Evolutionary conservation across 64 coral and sea anemone species (phyloP).

Genomic region (Platygyra sinensis): DNA sequence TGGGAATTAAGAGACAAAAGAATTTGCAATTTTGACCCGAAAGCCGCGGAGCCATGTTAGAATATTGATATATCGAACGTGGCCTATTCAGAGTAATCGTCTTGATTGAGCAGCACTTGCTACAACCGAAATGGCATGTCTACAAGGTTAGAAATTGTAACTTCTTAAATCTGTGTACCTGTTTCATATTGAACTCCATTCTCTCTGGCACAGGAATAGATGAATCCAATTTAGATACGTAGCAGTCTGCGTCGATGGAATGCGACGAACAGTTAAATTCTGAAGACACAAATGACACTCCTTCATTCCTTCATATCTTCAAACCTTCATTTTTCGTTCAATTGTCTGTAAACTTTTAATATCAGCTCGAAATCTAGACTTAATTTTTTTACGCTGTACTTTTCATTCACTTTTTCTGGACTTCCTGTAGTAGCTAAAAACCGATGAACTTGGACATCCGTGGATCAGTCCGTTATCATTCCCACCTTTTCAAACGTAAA

Average conservation of each 20-base stretch:
- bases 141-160: not conserved
- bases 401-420: too few relatives aligned
- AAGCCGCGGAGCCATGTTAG: too few relatives aligned
- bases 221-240: conserved; percentile 2
- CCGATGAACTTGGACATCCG: not conserved
- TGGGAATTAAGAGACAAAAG: too few relatives aligned
- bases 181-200: not conserved
- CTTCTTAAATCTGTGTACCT: not conserved
- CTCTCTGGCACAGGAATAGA: not conserved
- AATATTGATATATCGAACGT: too few relatives aligned
- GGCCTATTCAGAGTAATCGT: too few relatives aligned
- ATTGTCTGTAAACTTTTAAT: too few relatives aligned
- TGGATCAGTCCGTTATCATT: not conserved
- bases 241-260: not conserved
- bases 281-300: not conserved
- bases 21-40: too few relatives aligned
- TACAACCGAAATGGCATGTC: not conserved
- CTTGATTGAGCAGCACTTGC: not conserved
- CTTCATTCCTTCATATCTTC: too few relatives aligned
- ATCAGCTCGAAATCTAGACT: too few relatives aligned
- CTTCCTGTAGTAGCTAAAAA: too few relatives aligned
- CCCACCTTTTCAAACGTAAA: not conserved
- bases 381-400: too few relatives aligned
- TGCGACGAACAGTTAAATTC: not conserved
- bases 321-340: too few relatives aligned